A percentile compares a stretch with the other conserved stretches of the same genome.
Conservation (phyloP, 1,140 invertebrate species). For the Trissolcus basalis region DNA sequence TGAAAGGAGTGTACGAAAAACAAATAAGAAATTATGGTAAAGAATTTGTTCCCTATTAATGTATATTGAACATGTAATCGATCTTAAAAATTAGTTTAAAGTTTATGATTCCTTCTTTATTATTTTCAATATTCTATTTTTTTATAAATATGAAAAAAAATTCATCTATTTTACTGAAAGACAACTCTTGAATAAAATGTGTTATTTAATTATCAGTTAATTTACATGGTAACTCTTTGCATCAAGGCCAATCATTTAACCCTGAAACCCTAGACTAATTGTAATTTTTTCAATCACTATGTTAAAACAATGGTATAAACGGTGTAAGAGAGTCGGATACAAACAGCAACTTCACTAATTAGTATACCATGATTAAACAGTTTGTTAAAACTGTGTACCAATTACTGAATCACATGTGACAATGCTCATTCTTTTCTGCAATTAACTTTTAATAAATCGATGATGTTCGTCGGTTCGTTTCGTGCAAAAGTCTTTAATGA, state of each 20-base stretch:
- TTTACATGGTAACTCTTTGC: too few relatives aligned
- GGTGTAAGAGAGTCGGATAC: constrained; percentile 2
- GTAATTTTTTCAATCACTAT: neutral
- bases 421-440: constrained; percentile 30
- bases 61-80: constrained; percentile 30
- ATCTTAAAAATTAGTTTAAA: constrained; percentile 25
- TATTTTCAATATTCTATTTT: neutral
- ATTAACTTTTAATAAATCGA: constrained; percentile 46
- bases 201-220: too few relatives aligned
- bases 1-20: constrained; percentile 6
- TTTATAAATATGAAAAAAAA: too few relatives aligned
- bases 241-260: too few relatives aligned
- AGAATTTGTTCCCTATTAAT: constrained; percentile 49
- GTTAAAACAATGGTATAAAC: constrained; percentile 7
- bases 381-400: constrained; percentile 20
- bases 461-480: constrained; percentile 18
- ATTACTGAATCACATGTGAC: constrained; percentile 40
- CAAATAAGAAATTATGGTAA: constrained; percentile 49
- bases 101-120: neutral
- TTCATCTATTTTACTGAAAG: too few relatives aligned
- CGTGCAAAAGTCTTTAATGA: constrained; percentile 9
- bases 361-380: constrained; percentile 38
- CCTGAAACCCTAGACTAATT: neutral
- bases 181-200: too few relatives aligned
- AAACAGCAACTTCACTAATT: constrained; percentile 31